Evolutionary conservation across 2,888 invertebrate species (phyloP).

Genomic region (Strigamia transsilvanica): DNA sequence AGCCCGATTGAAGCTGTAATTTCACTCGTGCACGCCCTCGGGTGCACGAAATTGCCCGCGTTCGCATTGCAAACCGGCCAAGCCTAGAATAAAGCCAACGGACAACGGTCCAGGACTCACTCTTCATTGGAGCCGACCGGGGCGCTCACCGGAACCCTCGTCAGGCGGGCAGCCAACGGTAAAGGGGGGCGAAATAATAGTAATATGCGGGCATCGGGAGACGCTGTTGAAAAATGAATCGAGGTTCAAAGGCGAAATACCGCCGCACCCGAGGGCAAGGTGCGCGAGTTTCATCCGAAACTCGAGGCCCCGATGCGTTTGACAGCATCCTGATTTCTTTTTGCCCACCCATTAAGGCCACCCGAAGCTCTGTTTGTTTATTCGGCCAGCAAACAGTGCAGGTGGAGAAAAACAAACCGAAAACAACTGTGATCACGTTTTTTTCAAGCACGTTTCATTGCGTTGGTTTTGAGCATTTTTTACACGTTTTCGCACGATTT

Average conservation of each 20-base stretch:
- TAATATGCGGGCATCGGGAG: conserved; percentile 1
- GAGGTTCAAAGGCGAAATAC: conserved; percentile 34
- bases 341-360: conserved; percentile 31
- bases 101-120: not conserved
- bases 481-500: too few relatives aligned
- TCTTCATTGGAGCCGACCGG: not conserved
- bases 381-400: not conserved
- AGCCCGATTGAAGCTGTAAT: conserved; percentile 38
- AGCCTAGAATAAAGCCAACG: not conserved
- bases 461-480: too few relatives aligned
- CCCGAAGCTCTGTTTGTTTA: conserved; percentile 6
- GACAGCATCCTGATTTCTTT: not conserved
- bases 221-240: conserved; percentile 46
- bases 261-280: conserved; percentile 37
- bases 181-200: not conserved
- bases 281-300: not conserved
- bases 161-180: too few relatives aligned
- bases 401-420: not conserved
- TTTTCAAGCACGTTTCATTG: too few relatives aligned
- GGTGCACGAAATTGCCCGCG: not conserved
- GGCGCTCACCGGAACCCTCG: not conserved
- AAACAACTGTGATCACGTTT: too few relatives aligned
- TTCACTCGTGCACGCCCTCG: conserved; percentile 35
- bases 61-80: not conserved
- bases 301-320: not conserved